These are phyloP conservation scores for Pipistrellus kuhlii DNA, from an alignment of 2,797 vertebrate genomes.

Conservation along the genomic window DNA sequence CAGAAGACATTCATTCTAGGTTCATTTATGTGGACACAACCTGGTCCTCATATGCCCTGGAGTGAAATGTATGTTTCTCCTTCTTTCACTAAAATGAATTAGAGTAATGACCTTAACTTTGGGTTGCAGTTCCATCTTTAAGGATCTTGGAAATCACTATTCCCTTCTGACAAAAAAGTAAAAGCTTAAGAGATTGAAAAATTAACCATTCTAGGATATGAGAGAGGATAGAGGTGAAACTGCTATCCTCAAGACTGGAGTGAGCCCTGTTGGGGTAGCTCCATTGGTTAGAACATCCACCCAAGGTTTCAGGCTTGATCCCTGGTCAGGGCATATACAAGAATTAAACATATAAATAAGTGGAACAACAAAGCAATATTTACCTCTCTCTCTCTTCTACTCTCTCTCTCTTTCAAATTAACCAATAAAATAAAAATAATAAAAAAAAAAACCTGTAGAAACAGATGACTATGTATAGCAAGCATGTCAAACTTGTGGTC, in stretches of 20 bases:
- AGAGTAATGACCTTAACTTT: not conserved
- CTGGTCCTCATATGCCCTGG: not conserved
- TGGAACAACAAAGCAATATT: not conserved
- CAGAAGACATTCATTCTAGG: not conserved
- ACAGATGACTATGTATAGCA: not conserved
- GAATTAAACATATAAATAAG: not conserved
- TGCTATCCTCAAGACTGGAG: not conserved
- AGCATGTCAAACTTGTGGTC: too few species aligned
- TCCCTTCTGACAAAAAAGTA: not conserved
- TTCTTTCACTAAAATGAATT: not conserved
- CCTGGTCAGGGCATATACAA: not conserved
- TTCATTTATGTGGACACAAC: not conserved
- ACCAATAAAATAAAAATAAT: not conserved
- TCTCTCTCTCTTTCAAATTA: not conserved
- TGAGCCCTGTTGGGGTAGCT: not conserved
- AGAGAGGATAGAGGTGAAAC: not conserved
- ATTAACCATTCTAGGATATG: not conserved
- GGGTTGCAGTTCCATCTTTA: not conserved
- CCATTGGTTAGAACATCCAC: not conserved
- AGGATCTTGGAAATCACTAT: not conserved
- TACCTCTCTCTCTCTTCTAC: not conserved
- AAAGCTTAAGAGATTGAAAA: not conserved
- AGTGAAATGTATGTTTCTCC: not conserved
- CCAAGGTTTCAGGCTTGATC: not conserved
- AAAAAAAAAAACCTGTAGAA: not conserved